Percentiles rank a stretch among this genome's conserved stretches.
These are phyloP conservation scores for Hormaphis cornu DNA, from an alignment of 1,140 invertebrate species.

Conservation along the genomic window DNA sequence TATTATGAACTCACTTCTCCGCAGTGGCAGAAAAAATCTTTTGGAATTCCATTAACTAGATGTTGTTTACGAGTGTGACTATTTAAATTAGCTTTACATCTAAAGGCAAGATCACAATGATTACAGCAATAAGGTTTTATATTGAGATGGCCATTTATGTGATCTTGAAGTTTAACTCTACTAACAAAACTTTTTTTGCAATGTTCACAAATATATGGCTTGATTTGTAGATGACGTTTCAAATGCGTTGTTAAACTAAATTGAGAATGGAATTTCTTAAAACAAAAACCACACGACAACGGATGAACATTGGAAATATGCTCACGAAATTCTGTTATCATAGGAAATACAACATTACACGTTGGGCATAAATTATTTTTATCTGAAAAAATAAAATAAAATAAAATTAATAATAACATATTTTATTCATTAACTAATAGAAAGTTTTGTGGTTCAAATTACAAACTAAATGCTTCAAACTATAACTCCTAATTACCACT, in stretches of 20 bases:
- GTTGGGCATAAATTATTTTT: constrained; percentile 36
- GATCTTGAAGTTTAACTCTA: constrained; percentile 64
- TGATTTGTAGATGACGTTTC: constrained; percentile 66
- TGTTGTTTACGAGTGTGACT: constrained; percentile 68
- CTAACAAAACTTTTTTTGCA: constrained; percentile 75
- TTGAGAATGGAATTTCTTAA: constrained; percentile 49
- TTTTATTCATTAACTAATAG: too few species aligned
- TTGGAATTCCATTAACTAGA: constrained; percentile 56
- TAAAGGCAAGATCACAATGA: constrained; percentile 71
- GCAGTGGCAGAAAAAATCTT: constrained; percentile 71
- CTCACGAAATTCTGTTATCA: constrained; percentile 35
- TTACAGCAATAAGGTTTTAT: constrained; percentile 70
- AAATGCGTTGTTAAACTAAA: constrained; percentile 61
- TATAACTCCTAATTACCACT: too few species aligned
- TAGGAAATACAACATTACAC: constrained; percentile 37
- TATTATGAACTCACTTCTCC: constrained; percentile 52
- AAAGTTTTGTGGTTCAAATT: too few species aligned
- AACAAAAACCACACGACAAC: constrained; percentile 65
- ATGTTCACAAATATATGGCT: constrained; percentile 61
- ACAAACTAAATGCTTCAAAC: too few species aligned
- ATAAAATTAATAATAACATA: not conserved
- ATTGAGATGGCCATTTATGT: constrained; percentile 71
- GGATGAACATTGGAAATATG: constrained; percentile 56
- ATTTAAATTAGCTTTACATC: constrained; percentile 72
- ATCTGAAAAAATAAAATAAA: constrained; percentile 23